phyloP scores from a whole-genome alignment of 37 sponge, comb jelly and placozoan species.

The Halisarca cf. caerulea region DNA sequence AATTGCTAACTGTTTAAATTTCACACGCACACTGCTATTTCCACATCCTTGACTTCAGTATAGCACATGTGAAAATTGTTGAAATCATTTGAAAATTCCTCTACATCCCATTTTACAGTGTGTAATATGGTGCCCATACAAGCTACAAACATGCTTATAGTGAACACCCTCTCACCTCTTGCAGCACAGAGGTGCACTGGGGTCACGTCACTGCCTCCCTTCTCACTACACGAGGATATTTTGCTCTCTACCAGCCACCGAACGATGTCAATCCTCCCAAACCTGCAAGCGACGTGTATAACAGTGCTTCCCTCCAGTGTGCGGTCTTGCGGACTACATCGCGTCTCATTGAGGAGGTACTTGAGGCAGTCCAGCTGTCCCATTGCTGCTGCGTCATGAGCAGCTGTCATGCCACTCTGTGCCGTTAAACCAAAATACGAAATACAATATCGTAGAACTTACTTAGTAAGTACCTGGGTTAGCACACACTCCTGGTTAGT shows the following conservation, averaged over 20 bases:
- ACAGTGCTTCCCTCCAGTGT: conserved; percentile 89
- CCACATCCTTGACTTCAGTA: no score
- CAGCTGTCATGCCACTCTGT: conserved; percentile 83
- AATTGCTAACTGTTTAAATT: no score
- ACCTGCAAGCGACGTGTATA: conserved; percentile 91
- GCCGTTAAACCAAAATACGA: no score
- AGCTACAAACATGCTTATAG: no score
- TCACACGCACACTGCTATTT: no score
- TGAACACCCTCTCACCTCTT: conserved; percentile 40
- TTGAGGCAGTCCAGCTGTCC: conserved; percentile 85
- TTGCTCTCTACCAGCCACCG: conserved; percentile 72
- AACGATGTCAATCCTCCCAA: conserved; percentile 67
- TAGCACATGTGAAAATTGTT: no score
- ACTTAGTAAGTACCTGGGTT: no score
- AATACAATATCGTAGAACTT: no score
- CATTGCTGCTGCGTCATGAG: conserved; percentile 91
- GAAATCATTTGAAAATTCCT: no score
- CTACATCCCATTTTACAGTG: no score
- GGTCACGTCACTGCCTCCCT: conserved; percentile 86
- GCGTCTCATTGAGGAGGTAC: conserved; percentile 73
- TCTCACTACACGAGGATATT: conserved; percentile 61
- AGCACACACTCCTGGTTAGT: no score
- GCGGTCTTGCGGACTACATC: conserved; percentile 65
- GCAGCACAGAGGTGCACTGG: conserved; percentile 91
- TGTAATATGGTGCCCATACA: no score